These are phyloP conservation scores for Hesperophylax magnus DNA, from an alignment of 1,140 invertebrate genomes.

Conservation along the genomic window DNA sequence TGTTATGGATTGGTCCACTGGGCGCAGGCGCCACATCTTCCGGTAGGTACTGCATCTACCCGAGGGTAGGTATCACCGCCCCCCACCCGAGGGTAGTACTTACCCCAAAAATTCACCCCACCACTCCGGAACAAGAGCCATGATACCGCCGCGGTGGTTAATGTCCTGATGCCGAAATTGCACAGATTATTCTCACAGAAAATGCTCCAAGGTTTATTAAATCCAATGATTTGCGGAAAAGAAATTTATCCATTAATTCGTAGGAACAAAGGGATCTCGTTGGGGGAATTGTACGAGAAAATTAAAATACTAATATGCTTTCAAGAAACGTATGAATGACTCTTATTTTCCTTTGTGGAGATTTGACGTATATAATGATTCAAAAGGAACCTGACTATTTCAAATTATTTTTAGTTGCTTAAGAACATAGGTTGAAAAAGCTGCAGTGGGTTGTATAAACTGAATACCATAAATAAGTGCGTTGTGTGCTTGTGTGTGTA, in stretches of 20 bases:
- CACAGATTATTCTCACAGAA: conserved; percentile 16
- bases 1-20: conserved; percentile 31
- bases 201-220: conserved; percentile 1
- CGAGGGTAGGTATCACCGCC: not conserved
- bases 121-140: not conserved
- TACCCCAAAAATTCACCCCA: conserved; percentile 19
- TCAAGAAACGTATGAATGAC: no score
- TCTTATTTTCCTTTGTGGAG: no score
- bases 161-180: conserved; percentile 18
- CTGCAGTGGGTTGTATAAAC: no score
- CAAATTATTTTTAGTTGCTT: no score
- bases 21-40: conserved; percentile 17
- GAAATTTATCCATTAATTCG: not conserved
- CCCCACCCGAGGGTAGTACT: not conserved
- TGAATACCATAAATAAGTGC: no score
- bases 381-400: no score
- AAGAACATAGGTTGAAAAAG: no score
- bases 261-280: no score
- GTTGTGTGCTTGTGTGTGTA: no score
- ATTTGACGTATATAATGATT: no score
- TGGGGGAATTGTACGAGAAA: not conserved
- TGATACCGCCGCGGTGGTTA: conserved; percentile 7
- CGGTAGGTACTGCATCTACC: not conserved
- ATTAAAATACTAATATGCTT: no score
- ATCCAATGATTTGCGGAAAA: not conserved